Evolutionary conservation across 2,888 invertebrate genomes (phyloP).

Genomic region (Marronus borbonicus): DNA sequence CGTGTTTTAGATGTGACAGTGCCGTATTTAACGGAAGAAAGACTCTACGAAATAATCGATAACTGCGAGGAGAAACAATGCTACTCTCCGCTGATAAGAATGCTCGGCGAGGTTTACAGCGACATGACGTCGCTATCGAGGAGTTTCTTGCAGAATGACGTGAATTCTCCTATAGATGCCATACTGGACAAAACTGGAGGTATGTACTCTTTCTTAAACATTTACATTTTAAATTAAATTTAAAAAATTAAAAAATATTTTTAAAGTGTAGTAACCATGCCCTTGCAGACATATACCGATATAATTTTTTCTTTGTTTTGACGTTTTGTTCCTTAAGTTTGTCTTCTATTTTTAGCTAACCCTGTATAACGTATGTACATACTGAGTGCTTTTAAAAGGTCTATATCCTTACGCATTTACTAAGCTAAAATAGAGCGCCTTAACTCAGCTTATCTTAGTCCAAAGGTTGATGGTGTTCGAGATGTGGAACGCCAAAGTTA

Average conservation of each 20-base stretch:
- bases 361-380: too few relatives aligned
- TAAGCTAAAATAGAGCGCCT: too few relatives aligned
- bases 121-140: conserved; percentile 79
- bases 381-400: too few relatives aligned
- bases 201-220: conserved; percentile 17
- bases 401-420: too few relatives aligned
- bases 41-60: conserved; percentile 82
- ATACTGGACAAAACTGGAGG: conserved; percentile 73
- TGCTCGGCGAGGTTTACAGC: conserved; percentile 84
- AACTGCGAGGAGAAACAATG: conserved; percentile 80
- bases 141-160: conserved; percentile 77
- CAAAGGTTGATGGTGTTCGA: too few relatives aligned
- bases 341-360: too few relatives aligned
- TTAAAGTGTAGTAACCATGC: background rate
- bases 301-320: too few relatives aligned
- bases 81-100: conserved; percentile 82
- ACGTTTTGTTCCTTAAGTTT: too few relatives aligned
- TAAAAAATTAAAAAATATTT: too few relatives aligned
- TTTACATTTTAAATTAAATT: background rate
- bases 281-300: too few relatives aligned
- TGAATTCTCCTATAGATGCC: conserved; percentile 71
- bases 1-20: conserved; percentile 61
- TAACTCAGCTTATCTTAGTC: too few relatives aligned
- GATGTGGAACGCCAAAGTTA: too few relatives aligned
- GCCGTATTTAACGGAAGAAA: conserved; percentile 82